Conservation (phyloP, 2,797 vertebrate genomes). For the Chaetophractus vellerosus region DNA sequence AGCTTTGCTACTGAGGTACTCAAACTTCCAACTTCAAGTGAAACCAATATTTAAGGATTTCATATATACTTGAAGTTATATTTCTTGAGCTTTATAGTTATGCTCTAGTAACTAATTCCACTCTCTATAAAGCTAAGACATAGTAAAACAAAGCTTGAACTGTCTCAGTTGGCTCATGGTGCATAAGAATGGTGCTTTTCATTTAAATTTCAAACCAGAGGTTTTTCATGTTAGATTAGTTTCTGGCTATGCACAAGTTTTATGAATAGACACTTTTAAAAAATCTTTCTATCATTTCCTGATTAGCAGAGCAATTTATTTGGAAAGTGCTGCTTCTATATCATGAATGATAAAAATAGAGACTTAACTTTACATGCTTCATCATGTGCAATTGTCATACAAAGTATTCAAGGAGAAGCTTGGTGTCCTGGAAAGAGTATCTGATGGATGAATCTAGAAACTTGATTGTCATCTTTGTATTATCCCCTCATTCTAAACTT, state of each 20-base stretch:
- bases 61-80: constrained; percentile 38
- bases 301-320: background rate
- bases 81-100: background rate
- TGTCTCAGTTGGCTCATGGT: background rate
- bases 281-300: background rate
- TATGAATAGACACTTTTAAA: background rate
- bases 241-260: background rate
- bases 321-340: constrained; percentile 16
- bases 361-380: background rate
- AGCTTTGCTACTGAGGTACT: background rate
- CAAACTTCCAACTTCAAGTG: constrained; percentile 20
- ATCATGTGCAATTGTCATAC: background rate
- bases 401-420: background rate
- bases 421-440: background rate
- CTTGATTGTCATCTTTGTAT: background rate
- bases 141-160: constrained; percentile 10
- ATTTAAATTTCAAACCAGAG: constrained; percentile 52
- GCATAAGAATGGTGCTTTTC: background rate
- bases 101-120: constrained; percentile 35
- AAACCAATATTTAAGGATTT: constrained; percentile 56
- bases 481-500: background rate
- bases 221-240: background rate
- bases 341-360: background rate
- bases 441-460: background rate
- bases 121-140: constrained; percentile 33